Evolutionary conservation across 2,113 vertebrate species (phyloP).

Genomic region (Struthio camelus): DNA sequence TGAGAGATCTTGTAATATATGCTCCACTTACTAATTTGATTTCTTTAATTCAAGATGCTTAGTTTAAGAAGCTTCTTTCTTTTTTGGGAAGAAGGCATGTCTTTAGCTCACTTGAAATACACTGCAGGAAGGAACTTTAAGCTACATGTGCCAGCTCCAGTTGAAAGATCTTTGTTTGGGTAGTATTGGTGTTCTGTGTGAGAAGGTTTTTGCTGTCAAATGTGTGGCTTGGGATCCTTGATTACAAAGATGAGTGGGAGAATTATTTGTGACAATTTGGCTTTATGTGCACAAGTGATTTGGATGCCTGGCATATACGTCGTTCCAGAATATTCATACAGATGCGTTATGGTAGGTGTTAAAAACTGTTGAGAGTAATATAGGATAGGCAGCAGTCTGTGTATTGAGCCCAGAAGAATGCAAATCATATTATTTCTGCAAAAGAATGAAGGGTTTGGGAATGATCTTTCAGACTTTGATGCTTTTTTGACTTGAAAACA

Average conservation of each 20-base stretch:
- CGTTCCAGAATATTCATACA: neutral
- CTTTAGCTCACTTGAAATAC: neutral
- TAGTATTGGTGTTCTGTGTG: neutral
- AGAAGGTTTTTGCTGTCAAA: neutral
- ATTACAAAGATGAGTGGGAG: neutral
- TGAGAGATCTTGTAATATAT: neutral
- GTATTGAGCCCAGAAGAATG: neutral
- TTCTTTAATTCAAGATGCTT: neutral
- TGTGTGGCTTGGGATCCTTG: neutral
- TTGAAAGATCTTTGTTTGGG: neutral
- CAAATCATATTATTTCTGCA: neutral
- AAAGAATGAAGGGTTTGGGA: neutral
- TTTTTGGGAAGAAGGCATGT: neutral
- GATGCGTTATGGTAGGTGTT: neutral
- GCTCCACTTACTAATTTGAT: neutral
- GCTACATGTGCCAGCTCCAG: neutral
- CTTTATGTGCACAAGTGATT: neutral
- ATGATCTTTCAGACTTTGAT: neutral
- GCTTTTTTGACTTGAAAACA: no score
- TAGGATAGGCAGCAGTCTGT: neutral
- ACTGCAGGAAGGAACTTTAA: neutral
- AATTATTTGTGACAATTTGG: neutral
- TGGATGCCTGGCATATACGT: neutral
- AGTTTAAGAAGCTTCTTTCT: accelerated
- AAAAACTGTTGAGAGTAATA: neutral